Percentiles rank a stretch among this genome's conserved stretches.
Evolutionary conservation across 2,113 vertebrate genomes (phyloP).

Genomic region (Grus americana): DNA sequence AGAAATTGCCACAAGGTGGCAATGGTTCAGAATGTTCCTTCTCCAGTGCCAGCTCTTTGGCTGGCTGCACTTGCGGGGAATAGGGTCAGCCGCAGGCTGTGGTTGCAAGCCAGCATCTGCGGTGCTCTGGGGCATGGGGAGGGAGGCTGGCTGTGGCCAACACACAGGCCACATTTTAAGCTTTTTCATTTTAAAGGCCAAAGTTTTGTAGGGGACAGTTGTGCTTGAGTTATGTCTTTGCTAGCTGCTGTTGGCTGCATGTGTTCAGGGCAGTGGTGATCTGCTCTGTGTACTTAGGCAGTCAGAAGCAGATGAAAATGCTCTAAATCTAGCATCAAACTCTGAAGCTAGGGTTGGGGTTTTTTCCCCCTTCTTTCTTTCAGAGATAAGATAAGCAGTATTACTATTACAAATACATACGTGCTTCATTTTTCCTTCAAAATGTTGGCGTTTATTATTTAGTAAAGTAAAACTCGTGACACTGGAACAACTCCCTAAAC

Average conservation of each 20-base stretch:
- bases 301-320: neutral
- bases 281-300: neutral
- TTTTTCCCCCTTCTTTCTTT: neutral
- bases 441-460: neutral
- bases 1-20: neutral
- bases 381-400: neutral
- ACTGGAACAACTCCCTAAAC: neutral
- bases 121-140: rapidly evolving
- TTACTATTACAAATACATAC: neutral
- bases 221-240: neutral
- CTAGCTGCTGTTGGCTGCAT: neutral
- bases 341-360: neutral
- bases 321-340: neutral
- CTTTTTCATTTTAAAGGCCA: neutral
- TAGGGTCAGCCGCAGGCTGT: neutral
- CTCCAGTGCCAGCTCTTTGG: neutral
- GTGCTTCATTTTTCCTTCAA: neutral
- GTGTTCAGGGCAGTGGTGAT: neutral
- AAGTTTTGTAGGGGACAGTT: neutral
- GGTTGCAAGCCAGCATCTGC: neutral
- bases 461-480: neutral
- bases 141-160: neutral
- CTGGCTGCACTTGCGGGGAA: rapidly evolving
- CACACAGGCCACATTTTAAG: rapidly evolving
- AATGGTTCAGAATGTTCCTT: neutral